Base-by-base conservation (phyloP, 2,113 vertebrate species). In the Hippocampus abdominalis region DNA sequence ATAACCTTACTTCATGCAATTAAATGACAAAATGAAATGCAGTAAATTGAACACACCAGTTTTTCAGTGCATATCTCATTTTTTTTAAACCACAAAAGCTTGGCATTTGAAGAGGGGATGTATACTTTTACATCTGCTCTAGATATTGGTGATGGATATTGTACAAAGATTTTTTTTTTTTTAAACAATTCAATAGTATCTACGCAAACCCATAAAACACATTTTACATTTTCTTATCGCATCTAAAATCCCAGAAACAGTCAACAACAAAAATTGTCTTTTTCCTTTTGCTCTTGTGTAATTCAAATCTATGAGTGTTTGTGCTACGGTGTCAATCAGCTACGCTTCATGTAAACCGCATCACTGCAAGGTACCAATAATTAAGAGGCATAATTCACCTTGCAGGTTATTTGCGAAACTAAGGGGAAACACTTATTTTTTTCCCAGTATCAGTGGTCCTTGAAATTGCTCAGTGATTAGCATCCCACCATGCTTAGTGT, bases 381-480 rank as follows among this genome's bases (percentile, higher is more conserved):
- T 73, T 44, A 39, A 29, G 12, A 77, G 54, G 73, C 32, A 2
- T 29, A 12, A 23, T 66, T 64, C 74, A 68, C 64, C n/a, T 76
- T 74, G 60, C 21, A 56, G 68, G 70, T 69, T 46, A 63, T 75
- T 73, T 64, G 66, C 65, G 40, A 68, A 54, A 29, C 27, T 29
- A 29, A 32, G 36, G 54, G 18, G 42, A 69, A 44, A 53, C 51
- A 25, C 20, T 54, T 57, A 42, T 27, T 73, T 63, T 63, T 53
- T 27, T 32, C 68, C 56, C 23, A 46, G 69, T 75, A 65, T 2
- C 12, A 61, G 49, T 48, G 59, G 61, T 62, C 64, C 13, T 70
- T 60, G 29, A 73, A 78, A 76, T 73, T 40, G 71, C 69, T 72
- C 68, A 8, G 46, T 53, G 68, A 81, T 87, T 84, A 79, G 64